Evolutionary conservation across 2,888 invertebrate species (phyloP).

Genomic region (Dryococelus australis): DNA sequence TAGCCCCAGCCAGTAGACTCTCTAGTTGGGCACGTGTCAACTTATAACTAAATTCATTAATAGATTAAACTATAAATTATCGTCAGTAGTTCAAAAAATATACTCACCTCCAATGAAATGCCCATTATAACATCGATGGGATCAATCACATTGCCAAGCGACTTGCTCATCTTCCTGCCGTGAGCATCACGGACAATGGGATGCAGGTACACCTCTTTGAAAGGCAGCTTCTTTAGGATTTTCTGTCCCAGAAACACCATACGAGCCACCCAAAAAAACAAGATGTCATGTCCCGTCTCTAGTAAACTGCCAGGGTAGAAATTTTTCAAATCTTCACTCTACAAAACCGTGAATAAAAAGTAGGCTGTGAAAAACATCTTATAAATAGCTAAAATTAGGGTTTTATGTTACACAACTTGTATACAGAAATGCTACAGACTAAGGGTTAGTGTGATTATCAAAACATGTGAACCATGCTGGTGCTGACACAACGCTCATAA

Average conservation of each 20-base stretch:
- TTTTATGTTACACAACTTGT: no score
- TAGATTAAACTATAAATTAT: no score
- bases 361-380: background rate
- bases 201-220: constrained; percentile 92
- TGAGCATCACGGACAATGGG: constrained; percentile 98
- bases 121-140: constrained; percentile 95
- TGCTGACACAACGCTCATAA: no score
- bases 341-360: constrained; percentile 33
- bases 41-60: no score
- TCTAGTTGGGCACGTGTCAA: no score
- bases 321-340: constrained; percentile 72
- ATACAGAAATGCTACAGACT: no score
- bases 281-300: constrained; percentile 97
- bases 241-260: constrained; percentile 98
- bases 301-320: constrained; percentile 93
- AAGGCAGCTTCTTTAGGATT: constrained; percentile 89
- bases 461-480: no score
- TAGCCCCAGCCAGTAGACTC: no score
- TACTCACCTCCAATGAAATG: constrained; percentile 72
- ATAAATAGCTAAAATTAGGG: background rate
- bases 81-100: no score
- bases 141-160: constrained; percentile 96
- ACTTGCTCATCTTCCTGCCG: constrained; percentile 99
- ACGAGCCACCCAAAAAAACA: constrained; percentile 99
- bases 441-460: no score